Evolutionary conservation across 2,888 invertebrate genomes (phyloP), one percentile per base, ranked within the genome.

Genomic region (Polydrusus cervinus): DNA sequence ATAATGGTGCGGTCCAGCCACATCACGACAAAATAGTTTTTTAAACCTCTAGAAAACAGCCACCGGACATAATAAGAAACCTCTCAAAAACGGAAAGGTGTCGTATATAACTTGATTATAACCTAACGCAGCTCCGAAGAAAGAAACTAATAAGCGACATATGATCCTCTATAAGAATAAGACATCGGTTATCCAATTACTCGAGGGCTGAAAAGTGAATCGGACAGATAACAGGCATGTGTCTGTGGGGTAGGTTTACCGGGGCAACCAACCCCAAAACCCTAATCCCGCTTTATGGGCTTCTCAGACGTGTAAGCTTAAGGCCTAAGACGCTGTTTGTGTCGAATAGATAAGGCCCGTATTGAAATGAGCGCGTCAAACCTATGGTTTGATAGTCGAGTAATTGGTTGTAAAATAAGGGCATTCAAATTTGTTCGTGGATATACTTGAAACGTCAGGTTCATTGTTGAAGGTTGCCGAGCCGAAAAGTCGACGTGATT

Each of bases 181-280:
- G 84, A 83, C 84, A 81, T 82, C 81, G 80, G 83, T 83, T 83
- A 86, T 86, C 86, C 86, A 86, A 86, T 86, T 86, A 86, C 81
- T 80, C 67, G 67, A 78, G 80, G 77, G 82, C 81, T 76, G 82
- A 81, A 78, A 78, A 71, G 66, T 67, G 66, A 72, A 67, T 72
- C 72, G 66, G 61, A 67, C 72, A 66, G 66, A 72, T 67, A 72
- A 57, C 71, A 74, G 57, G 57, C 57, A 51, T 47, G 18, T 65
- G 65, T 65, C 65, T 30, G 79, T 80, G 78, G 82, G 82, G 82
- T 82, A 81, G 82, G 82, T 83, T 84, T 83, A 80, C 79, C 57
- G 79, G 79, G 85, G 84, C 83, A 83, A 83, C 84, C 83, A 84
- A 84, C 85, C 85, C 83, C 80, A 82, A 82, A 83, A 83, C 84